Conservation (phyloP, 2,797 vertebrate genomes). For the Cuculus canorus region DNA sequence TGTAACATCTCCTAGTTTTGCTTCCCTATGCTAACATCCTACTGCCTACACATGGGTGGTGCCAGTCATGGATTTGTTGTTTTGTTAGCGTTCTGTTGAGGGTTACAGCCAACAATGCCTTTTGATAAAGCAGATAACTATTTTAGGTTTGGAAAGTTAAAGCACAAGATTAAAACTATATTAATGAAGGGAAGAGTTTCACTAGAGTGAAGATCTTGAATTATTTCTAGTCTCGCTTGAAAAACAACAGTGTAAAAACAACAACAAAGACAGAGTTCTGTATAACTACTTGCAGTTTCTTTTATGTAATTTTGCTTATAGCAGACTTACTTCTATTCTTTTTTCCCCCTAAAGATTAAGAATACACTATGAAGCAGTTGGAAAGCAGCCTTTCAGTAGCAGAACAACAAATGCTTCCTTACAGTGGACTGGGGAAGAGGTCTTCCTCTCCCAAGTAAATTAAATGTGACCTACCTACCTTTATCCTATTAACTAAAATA, state of each 20-base stretch:
- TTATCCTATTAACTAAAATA: background rate
- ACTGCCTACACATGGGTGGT: background rate
- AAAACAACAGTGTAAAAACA: background rate
- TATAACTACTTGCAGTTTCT: background rate
- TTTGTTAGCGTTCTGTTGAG: background rate
- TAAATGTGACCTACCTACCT: background rate
- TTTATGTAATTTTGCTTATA: background rate
- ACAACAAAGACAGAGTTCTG: background rate
- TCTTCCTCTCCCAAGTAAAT: background rate
- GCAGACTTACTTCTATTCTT: background rate
- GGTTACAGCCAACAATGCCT: background rate
- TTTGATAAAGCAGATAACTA: background rate
- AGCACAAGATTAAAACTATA: background rate
- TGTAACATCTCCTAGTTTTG: background rate
- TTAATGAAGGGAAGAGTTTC: background rate
- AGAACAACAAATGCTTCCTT: background rate
- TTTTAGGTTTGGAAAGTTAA: constrained; percentile 34
- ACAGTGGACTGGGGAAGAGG: background rate
- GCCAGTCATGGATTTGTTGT: background rate
- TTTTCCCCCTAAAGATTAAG: background rate
- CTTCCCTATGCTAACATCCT: background rate
- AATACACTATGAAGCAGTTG: background rate
- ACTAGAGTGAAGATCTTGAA: background rate
- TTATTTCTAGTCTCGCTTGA: background rate
- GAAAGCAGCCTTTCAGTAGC: background rate